phyloP scores from a whole-genome alignment of 2,888 invertebrate species.

The Xanthia icteritia region DNA sequence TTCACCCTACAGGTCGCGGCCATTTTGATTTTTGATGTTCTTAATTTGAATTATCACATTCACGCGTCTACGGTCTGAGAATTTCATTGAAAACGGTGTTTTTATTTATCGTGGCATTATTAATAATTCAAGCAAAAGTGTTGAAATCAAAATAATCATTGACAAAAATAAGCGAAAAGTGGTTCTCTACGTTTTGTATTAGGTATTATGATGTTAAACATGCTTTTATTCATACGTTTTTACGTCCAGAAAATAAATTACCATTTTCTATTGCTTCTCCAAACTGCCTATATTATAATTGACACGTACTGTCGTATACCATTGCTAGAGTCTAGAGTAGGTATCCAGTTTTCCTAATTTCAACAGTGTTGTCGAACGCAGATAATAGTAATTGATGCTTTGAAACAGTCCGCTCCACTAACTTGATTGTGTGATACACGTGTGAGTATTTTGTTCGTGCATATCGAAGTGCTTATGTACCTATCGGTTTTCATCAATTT shows the following conservation, averaged over 20 bases:
- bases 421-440: slow-evolving; percentile 20
- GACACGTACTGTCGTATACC: not conserved
- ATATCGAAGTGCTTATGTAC: not conserved
- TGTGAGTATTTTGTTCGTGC: slow-evolving; percentile 18
- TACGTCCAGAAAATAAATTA: too few species aligned
- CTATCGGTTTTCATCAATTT: not conserved
- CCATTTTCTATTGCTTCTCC: not conserved
- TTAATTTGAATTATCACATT: slow-evolving; percentile 22
- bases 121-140: not conserved
- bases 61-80: not conserved
- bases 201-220: not conserved
- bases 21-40: slow-evolving; percentile 14
- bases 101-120: not conserved
- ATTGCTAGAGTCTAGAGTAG: not conserved
- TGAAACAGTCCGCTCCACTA: slow-evolving; percentile 10
- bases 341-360: slow-evolving; percentile 26
- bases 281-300: too few species aligned
- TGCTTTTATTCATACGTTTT: not conserved
- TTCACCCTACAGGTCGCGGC: slow-evolving; percentile 5
- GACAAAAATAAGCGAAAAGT: slow-evolving; percentile 3
- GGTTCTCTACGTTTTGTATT: not conserved
- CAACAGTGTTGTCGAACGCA: slow-evolving; percentile 12
- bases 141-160: not conserved
- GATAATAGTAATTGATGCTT: slow-evolving; percentile 37
- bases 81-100: not conserved